Base-by-base conservation (phyloP, 1,140 invertebrate genomes). In the Drosophila ironensis region DNA sequence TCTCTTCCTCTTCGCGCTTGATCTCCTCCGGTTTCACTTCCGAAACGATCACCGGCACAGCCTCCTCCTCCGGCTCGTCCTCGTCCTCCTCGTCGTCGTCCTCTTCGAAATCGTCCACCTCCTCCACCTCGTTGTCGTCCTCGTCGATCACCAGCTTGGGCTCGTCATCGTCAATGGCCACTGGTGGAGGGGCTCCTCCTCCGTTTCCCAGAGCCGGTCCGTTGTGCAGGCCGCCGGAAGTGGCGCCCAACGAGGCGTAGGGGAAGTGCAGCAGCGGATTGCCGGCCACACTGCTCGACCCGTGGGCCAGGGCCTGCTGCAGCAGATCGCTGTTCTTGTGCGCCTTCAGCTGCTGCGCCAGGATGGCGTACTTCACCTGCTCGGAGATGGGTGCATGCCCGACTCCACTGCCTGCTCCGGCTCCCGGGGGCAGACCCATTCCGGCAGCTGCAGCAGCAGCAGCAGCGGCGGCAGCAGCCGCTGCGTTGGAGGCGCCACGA, bases 361-460 rank as follows among this genome's bases (percentile, higher is more conserved):
- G 59, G 45, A 97, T 93, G 0, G 95, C 95, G 48, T 94, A 94
- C 66, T 96, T 95, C 0, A 96, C 94, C 56, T 96, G 93, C 50
- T 95, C 94, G 4, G 94, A 93, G 17, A 95, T 92, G 22, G 82
- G 82, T 4, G 86, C 54, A 12, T 91, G 90, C 1, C 91, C 30
- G 11, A 9, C 11, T 8, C 33, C 33, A 4, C 5, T 3, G 25
- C 14, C 14, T 22, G 45, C 2, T 40, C 42, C 3, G 37, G 42
- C 16, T 19, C 12, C 53, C n/a, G n/a, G n/a, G 1, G 37, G 20
- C 0, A 30, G 53, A 4, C 71, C 42, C 59, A 86, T 84, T 5
- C 14, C 33, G 12, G 44, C 54, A 4, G 77, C 51, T 0, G 64
- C 64, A 1, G 76, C 76, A 0, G 76, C 77, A 0, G 76, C 76